phyloP scores from a whole-genome alignment of 2,797 vertebrate species.

The Ceryle rudis region DNA sequence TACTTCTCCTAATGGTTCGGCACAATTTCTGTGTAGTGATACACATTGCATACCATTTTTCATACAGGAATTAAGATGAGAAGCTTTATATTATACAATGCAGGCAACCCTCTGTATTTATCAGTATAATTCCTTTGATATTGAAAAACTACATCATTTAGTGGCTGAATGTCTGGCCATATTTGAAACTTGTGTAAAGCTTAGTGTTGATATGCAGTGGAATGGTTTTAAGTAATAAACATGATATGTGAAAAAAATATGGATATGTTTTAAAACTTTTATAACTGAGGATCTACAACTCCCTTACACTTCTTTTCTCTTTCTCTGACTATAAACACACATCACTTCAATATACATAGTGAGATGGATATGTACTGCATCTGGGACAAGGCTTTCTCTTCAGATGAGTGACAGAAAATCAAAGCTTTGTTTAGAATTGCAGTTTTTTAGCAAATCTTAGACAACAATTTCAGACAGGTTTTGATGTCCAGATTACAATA shows the following conservation, averaged over 20 bases:
- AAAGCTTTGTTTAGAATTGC: background rate
- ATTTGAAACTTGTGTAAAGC: background rate
- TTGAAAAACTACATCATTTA: rapidly evolving
- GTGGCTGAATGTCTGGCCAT: background rate
- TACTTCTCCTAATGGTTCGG: background rate
- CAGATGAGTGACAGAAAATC: slow-evolving; percentile 11
- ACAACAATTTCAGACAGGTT: slow-evolving; percentile 1
- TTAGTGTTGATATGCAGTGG: background rate
- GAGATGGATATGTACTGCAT: background rate
- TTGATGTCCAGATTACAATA: background rate
- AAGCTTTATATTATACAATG: background rate
- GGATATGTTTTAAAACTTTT: background rate
- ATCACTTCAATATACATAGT: background rate
- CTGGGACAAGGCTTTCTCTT: background rate
- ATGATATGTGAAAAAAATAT: background rate
- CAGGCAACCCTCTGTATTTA: background rate
- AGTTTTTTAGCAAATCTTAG: background rate
- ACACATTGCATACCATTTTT: background rate
- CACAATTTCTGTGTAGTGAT: background rate
- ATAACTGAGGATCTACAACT: background rate
- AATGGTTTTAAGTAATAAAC: background rate
- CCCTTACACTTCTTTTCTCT: background rate
- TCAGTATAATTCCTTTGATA: background rate
- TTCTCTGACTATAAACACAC: background rate
- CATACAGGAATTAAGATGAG: background rate